Evolutionary conservation across 2,888 invertebrate genomes (phyloP), one percentile per base, ranked within the genome.

Genomic region (Colostygia pectinataria): DNA sequence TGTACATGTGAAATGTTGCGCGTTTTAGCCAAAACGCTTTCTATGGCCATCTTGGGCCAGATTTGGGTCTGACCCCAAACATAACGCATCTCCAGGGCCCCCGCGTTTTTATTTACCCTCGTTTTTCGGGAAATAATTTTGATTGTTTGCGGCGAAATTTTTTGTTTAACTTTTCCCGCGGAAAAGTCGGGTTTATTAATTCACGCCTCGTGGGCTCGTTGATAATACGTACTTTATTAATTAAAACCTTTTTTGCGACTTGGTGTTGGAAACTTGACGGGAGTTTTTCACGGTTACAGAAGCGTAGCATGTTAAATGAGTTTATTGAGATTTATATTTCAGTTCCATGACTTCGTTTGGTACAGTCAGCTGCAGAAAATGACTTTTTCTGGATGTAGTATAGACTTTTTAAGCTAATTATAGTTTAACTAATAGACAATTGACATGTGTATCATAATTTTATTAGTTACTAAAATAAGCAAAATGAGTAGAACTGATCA

Each of bases 21-120:
- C 68, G 65, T 74, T 80, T 78, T 71, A 74, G 68, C 71, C 73
- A 78, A 81, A 83, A 78, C 67, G 74, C 64, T 71, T 70, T 69
- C 71, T 74, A 73, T 76, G 77, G 66, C 68, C 68, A 71, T 71
- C 76, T 71, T 55, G 72, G 66, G 74, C 66, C 62, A 71, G 63
- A 74, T 77, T 75, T 63, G 59, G 70, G 63, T 54, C 54, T 64
- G 60, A 4, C 63, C 63, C 62, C 59, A 50, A 44, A 55, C 49
- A 54, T 73, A 71, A 78, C 68, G 71, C 61, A 63, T 63, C 76
- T 68, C 71, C 15, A 32, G 71, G 68, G 72, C 57, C 51, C 51
- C 34, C 23, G 41, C 41, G 41, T 49, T 58, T 58, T 59, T 54
- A 59, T 60, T 57, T 57, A 53, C 42, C 52, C 55, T 52, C 55